These are phyloP conservation scores for Monodelphis domestica DNA, from an alignment of 2,797 vertebrate species.

Conservation along the genomic window DNA sequence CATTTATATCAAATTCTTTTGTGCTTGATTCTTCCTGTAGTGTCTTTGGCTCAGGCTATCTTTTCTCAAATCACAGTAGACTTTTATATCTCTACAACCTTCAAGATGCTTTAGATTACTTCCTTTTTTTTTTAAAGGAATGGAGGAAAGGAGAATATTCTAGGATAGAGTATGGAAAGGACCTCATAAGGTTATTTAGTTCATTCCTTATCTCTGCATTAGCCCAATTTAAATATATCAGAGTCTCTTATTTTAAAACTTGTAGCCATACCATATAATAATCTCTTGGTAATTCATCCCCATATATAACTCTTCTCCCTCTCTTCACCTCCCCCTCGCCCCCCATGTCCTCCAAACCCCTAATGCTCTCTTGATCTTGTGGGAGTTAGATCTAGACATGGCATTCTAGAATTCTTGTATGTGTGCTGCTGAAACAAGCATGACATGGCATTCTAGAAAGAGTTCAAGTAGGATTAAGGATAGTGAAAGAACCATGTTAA, in stretches of 20 bases:
- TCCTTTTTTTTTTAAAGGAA: conserved; percentile 2
- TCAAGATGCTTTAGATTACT: neutral
- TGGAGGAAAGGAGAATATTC: conserved; percentile 15
- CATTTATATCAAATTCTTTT: conserved; percentile 11
- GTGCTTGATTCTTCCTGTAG: neutral
- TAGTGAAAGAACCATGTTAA: neutral
- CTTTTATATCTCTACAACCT: neutral
- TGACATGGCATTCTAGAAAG: conserved; percentile 20
- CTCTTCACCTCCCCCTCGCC: neutral
- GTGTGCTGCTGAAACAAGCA: too few species aligned
- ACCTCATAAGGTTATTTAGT: conserved; percentile 20
- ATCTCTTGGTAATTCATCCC: neutral
- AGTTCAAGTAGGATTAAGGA: neutral
- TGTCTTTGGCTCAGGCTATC: conserved; percentile 35
- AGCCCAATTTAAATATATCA: neutral
- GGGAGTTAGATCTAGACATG: conserved; percentile 17
- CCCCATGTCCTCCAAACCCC: neutral
- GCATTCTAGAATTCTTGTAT: conserved; percentile 7
- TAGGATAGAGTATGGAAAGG: neutral
- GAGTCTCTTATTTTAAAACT: neutral
- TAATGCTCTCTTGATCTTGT: neutral
- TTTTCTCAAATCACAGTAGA: conserved; percentile 12
- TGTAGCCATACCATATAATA: neutral
- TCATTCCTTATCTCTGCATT: neutral
- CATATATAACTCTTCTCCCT: neutral